These are phyloP conservation scores for Drosophila fungiperda DNA, from an alignment of 2,888 invertebrate genomes.

Conservation along the genomic window DNA sequence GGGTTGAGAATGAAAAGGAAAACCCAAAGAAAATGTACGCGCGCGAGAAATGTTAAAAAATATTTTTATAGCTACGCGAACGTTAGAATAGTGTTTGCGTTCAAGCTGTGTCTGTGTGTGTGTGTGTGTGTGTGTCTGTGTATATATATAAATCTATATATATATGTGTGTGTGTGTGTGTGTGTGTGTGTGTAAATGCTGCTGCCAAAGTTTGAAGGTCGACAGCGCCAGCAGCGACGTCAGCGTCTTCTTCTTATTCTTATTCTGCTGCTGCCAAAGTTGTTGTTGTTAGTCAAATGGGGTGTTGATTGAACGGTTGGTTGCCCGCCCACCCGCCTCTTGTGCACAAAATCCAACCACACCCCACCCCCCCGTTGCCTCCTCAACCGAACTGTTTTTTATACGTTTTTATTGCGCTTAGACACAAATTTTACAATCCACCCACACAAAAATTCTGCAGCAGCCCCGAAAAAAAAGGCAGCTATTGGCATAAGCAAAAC, in stretches of 20 bases:
- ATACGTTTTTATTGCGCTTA: slow-evolving; percentile 70
- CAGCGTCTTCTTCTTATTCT: slow-evolving; percentile 22
- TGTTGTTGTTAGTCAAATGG: slow-evolving; percentile 74
- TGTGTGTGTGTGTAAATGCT: slow-evolving; percentile 30
- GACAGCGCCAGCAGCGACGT: slow-evolving; percentile 42
- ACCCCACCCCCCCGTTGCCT: background rate
- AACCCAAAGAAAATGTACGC: slow-evolving; percentile 70
- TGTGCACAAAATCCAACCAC: background rate
- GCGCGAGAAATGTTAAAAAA: slow-evolving; percentile 78
- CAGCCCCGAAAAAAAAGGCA: slow-evolving; percentile 24
- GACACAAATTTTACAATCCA: slow-evolving; percentile 78
- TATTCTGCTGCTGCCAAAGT: slow-evolving; percentile 24
- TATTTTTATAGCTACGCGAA: slow-evolving; percentile 80
- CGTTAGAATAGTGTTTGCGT: slow-evolving; percentile 80
- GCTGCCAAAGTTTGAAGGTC: slow-evolving; percentile 61
- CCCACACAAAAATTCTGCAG: slow-evolving; percentile 42
- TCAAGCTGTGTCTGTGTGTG: slow-evolving; percentile 27
- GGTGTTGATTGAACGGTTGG: slow-evolving; percentile 81
- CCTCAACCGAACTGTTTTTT: slow-evolving; percentile 16
- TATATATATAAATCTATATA: background rate
- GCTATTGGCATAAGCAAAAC: slow-evolving; percentile 7
- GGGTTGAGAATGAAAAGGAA: slow-evolving; percentile 42
- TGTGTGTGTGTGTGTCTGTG: slow-evolving; percentile 1
- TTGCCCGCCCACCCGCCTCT: slow-evolving; percentile 33
- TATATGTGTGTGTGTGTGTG: slow-evolving; percentile 13